Percentiles rank a stretch among this genome's conserved stretches.
Evolutionary conservation across 2,888 invertebrate genomes (phyloP).

Genomic region (Drosophila kambysellisi): DNA sequence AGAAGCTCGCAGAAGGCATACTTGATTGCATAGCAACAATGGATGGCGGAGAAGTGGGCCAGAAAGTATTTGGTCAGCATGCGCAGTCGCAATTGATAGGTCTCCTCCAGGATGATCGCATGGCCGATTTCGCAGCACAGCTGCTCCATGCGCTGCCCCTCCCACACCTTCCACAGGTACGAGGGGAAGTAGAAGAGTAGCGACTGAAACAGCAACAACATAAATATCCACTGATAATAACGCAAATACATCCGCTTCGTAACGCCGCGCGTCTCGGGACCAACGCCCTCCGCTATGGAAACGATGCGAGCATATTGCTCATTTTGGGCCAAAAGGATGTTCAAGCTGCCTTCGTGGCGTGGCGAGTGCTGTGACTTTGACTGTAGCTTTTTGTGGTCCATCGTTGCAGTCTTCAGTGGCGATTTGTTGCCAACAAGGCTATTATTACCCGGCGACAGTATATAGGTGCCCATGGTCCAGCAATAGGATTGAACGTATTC

Average conservation of each 20-base stretch:
- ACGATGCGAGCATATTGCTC: slow-evolving; percentile 60
- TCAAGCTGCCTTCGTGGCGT: slow-evolving; percentile 36
- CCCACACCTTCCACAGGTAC: slow-evolving; percentile 82
- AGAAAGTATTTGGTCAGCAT: slow-evolving; percentile 75
- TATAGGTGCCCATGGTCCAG: slow-evolving; percentile 92
- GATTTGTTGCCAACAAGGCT: slow-evolving; percentile 72
- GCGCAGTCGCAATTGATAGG: slow-evolving; percentile 54
- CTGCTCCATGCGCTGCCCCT: slow-evolving; percentile 85
- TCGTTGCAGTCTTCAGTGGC: not conserved
- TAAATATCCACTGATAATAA: slow-evolving; percentile 83
- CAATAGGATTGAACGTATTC: slow-evolving; percentile 91
- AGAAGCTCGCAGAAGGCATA: slow-evolving; percentile 90
- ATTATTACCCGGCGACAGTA: slow-evolving; percentile 70
- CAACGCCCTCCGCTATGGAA: slow-evolving; percentile 75
- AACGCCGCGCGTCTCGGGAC: slow-evolving; percentile 55
- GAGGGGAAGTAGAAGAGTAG: slow-evolving; percentile 79
- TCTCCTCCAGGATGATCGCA: slow-evolving; percentile 61
- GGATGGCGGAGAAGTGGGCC: slow-evolving; percentile 61
- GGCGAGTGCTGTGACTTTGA: not conserved
- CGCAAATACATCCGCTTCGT: slow-evolving; percentile 73
- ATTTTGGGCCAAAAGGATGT: slow-evolving; percentile 42
- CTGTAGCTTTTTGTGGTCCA: not conserved
- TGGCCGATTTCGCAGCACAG: slow-evolving; percentile 78
- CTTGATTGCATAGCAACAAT: slow-evolving; percentile 87
- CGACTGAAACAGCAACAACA: slow-evolving; percentile 81